Evolutionary conservation across 2,888 invertebrate species (phyloP).

Genomic region (Sarcophaga caerulescens): DNA sequence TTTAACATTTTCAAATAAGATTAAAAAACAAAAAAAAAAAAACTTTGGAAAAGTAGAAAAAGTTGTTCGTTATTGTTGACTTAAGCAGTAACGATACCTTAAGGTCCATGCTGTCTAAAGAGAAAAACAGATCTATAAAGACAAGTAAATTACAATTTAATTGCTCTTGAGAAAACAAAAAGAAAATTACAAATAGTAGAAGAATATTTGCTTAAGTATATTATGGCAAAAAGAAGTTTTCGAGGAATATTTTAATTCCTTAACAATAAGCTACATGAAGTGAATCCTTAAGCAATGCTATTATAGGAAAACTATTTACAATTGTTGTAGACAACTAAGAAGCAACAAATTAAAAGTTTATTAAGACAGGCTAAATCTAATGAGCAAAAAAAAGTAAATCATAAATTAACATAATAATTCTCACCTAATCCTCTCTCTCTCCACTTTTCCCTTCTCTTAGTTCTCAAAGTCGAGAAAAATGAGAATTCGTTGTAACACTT

Average conservation of each 20-base stretch:
- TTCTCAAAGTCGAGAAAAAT: too few species aligned
- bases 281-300: slow-evolving; percentile 7
- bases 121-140: slow-evolving; percentile 47
- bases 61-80: slow-evolving; percentile 50
- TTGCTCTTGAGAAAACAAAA: slow-evolving; percentile 60
- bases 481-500: too few species aligned
- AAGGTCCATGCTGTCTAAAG: slow-evolving; percentile 51
- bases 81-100: slow-evolving; percentile 57
- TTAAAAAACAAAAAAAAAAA: slow-evolving; percentile 15
- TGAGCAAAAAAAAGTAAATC: background rate
- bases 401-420: too few species aligned
- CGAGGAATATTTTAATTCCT: slow-evolving; percentile 36
- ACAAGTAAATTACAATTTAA: slow-evolving; percentile 69
- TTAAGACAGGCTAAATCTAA: background rate
- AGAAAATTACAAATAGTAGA: background rate
- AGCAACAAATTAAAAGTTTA: background rate
- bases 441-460: too few species aligned
- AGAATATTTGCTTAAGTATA: slow-evolving; percentile 33
- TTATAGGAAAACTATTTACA: background rate
- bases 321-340: background rate
- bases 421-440: too few species aligned
- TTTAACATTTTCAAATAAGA: slow-evolving; percentile 3
- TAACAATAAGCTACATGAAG: slow-evolving; percentile 34
- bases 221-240: slow-evolving; percentile 15
- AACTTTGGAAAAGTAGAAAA: slow-evolving; percentile 35